Base-by-base conservation (phyloP, 2,113 vertebrate genomes). In the Holacanthus passer region DNA sequence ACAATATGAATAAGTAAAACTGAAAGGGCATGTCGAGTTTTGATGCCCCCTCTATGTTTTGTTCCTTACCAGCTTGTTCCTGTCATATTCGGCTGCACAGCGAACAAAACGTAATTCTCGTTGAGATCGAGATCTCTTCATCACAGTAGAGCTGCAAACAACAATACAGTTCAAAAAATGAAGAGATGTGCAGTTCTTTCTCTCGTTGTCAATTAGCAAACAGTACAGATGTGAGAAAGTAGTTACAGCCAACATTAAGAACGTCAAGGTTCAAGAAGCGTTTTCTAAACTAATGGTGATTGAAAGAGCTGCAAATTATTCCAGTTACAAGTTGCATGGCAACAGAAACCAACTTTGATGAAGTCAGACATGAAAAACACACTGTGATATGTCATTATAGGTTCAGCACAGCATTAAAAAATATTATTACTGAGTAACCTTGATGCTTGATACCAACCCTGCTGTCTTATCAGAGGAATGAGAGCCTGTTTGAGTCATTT, bases 171-270 rank as follows among this genome's bases (percentile, higher is more conserved):
- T 52, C 12, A 41, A 67, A 68, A 29, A 56, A 62, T 65, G 65
- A 73, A 55, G 45, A 77, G 37, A 27, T 47, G 3, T 71, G 69
- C 39, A 1, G 20, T 39, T 73, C 66, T 22, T 13, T 64, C 64
- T 31, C 68, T 1, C n/a, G 0, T 55, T 63, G 68, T 31, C 66
- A 89, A 87, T 89, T 89, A 84, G 67, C 64, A 37, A 74, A 64
- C 20, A 5, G 13, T n/a, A 59, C 12, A 50, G 37, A 75, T 47
- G 59, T 73, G 85, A 82, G 71, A 52, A 84, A 62, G 43, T 13
- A 4, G 39, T 35, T 32, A 11, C 4, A 27, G 60, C 22, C 41
- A 27, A 19, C 59, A 65, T 77, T 68, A 74, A 55, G 63, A 64
- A 70, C 73, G 82, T 81, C 64, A 79, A 65, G 84, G 81, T 22